Percentiles rank a stretch among this genome's conserved stretches.
These are phyloP conservation scores for Hypotaenidia okinawae DNA, from an alignment of 2,797 vertebrate genomes.

Conservation along the genomic window DNA sequence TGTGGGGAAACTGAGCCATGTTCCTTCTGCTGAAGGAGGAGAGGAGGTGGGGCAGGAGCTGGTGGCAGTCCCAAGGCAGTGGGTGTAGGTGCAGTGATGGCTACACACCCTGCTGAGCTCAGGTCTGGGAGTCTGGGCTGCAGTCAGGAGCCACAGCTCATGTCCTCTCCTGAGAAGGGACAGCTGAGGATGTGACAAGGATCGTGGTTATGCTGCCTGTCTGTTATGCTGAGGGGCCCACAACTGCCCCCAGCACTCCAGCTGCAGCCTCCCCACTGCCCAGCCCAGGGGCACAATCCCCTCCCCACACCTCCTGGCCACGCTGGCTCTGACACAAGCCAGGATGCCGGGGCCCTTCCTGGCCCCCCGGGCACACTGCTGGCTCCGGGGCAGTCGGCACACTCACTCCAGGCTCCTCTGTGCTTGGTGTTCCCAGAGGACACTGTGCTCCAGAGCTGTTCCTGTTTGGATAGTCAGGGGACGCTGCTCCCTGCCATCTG, in stretches of 20 bases:
- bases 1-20: neutral
- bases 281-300: no score
- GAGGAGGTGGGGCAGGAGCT: neutral
- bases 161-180: neutral
- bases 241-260: no score
- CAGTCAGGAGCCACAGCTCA: neutral
- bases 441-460: neutral
- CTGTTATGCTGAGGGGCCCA: neutral
- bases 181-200: neutral
- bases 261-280: no score
- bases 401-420: no score
- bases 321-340: no score
- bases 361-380: no score
- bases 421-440: no score
- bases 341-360: no score
- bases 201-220: neutral
- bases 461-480: neutral
- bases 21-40: neutral
- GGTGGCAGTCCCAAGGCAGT: neutral
- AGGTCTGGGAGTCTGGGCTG: rapidly evolving
- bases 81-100: neutral
- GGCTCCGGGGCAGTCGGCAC: no score
- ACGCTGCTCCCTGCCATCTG: neutral
- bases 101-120: neutral
- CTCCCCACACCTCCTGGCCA: no score